Conservation (phyloP, 2,888 invertebrate genomes). For the Tachina grossa region DNA sequence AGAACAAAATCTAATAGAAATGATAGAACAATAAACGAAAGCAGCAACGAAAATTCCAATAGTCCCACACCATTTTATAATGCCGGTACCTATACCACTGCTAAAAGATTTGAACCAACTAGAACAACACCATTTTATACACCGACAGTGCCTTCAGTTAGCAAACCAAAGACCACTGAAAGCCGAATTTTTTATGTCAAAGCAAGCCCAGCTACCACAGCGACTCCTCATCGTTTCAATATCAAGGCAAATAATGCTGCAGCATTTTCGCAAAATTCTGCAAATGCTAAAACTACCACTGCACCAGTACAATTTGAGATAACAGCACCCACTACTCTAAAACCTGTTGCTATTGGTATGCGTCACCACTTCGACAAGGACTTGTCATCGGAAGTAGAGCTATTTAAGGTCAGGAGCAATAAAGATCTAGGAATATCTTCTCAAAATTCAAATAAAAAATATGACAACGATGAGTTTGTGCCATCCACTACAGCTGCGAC, state of each 20-base stretch:
- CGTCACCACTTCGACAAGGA: slow-evolving; percentile 75
- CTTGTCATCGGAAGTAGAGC: slow-evolving; percentile 54
- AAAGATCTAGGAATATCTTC: slow-evolving; percentile 71
- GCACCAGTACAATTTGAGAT: slow-evolving; percentile 65
- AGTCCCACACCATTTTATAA: slow-evolving; percentile 76
- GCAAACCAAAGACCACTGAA: slow-evolving; percentile 77
- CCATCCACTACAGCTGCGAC: slow-evolving; percentile 75
- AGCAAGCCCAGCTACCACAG: slow-evolving; percentile 74
- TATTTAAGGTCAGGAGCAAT: slow-evolving; percentile 66
- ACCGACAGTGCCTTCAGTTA: slow-evolving; percentile 81
- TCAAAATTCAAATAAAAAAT: slow-evolving; percentile 71
- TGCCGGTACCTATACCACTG: slow-evolving; percentile 79
- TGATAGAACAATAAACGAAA: slow-evolving; percentile 59
- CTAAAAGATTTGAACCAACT: slow-evolving; percentile 79
- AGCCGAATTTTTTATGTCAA: slow-evolving; percentile 75
- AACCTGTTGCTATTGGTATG: slow-evolving; percentile 77
- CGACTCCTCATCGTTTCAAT: slow-evolving; percentile 77
- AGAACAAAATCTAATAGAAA: slow-evolving; percentile 72
- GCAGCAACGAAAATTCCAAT: slow-evolving; percentile 63
- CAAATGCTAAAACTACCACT: slow-evolving; percentile 73
- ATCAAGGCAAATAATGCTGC: slow-evolving; percentile 71
- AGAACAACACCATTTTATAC: slow-evolving; percentile 82
- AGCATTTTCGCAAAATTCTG: slow-evolving; percentile 73
- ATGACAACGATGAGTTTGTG: slow-evolving; percentile 72
- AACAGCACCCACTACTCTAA: slow-evolving; percentile 74